Conservation (phyloP, 2,113 vertebrate genomes). For the Protobothrops mucrosquamatus region DNA sequence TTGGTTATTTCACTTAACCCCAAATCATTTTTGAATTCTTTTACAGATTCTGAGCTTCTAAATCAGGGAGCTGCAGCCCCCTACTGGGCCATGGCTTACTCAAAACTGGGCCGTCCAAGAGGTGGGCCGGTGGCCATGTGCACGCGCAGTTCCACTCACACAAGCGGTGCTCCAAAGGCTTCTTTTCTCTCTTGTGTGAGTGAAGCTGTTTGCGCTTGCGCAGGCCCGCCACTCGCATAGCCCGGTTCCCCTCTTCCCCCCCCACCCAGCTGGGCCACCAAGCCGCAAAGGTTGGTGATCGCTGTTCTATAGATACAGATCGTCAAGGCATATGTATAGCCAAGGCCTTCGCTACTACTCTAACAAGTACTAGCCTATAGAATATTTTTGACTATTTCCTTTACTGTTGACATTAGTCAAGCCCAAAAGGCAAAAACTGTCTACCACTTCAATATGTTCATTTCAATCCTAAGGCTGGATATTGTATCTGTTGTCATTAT, state of each 20-base stretch:
- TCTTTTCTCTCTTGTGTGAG: too few species aligned
- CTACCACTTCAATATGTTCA: background rate
- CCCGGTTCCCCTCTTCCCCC: too few species aligned
- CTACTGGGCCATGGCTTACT: too few species aligned
- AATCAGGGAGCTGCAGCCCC: too few species aligned
- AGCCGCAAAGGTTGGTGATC: too few species aligned
- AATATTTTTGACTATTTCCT: background rate
- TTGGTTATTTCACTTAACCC: background rate
- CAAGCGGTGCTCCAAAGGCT: too few species aligned
- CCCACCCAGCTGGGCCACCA: too few species aligned
- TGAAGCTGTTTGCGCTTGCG: too few species aligned
- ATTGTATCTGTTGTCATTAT: background rate
- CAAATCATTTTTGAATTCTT: background rate
- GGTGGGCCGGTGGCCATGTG: too few species aligned
- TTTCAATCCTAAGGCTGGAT: background rate
- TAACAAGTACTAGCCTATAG: background rate
- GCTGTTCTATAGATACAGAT: background rate
- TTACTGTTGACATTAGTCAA: background rate
- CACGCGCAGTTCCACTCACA: too few species aligned
- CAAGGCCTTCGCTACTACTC: background rate
- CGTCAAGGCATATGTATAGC: background rate
- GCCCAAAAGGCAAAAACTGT: background rate
- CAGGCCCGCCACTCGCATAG: too few species aligned
- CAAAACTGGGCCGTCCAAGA: too few species aligned
- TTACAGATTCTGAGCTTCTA: background rate